Evolutionary conservation across 1,140 invertebrate genomes (phyloP), one percentile per base, ranked within the genome.

Genomic region (Drosophila subobscura): DNA sequence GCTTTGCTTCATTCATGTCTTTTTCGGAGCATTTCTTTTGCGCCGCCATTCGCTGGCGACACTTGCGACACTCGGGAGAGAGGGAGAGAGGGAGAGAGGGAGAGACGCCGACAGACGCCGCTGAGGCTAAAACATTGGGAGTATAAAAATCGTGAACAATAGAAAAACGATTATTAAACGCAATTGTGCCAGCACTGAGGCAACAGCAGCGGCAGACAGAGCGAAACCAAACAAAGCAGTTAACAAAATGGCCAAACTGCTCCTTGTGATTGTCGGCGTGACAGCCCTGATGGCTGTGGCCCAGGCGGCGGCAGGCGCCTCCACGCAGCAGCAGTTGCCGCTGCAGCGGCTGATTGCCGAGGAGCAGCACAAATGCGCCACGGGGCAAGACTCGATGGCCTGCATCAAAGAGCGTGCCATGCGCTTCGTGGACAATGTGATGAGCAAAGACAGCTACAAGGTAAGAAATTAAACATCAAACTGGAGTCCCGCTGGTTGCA

Each of bases 351-450:
- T 95, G 85, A 94, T 96, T 5, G 95, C 95, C 77, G 95, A 96
- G 88, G 95, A 96, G 91, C 94, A 94, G 77, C 92, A 92, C 22
- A 94, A 95, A 74, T 96, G 95, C 88, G 92, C 93, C 37, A 94
- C 94, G 59, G 95, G 95, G 53, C 95, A 95, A 79, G 96, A 97
- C 86, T 95, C 95, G 5, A 93, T 96, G 44, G 94, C 95, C 23
- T 97, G 96, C 92, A 95, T 96, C 91, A 96, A 96, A 91, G 96
- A 94, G 92, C 96, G 96, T 84, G 94, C 96, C 49, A 94, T 96
- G 90, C 94, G 95, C 53, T 93, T 96, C 49, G 92, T 97, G 77
- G 95, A 96, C 90, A 94, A 94, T 85, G 93, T 96, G 74, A 94
- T 96, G 91, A 94, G 94, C 89, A 96, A 96, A 92, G 96, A 96